Conservation (phyloP, 2,797 vertebrate species). For the Botia almorhae region DNA sequence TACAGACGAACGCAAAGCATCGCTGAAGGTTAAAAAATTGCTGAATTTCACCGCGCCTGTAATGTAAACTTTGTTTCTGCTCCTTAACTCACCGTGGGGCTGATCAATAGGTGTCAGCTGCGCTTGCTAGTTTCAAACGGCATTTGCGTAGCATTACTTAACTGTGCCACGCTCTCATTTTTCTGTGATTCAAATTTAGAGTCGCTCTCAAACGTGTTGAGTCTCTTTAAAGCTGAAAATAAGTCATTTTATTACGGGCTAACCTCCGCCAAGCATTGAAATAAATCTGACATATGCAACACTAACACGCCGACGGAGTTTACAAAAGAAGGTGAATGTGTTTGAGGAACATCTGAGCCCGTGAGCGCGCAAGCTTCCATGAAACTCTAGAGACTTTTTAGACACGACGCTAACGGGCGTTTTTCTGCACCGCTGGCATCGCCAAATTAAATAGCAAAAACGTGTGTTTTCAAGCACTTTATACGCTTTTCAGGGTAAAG, state of each 20-base stretch:
- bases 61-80: slow-evolving; percentile 72
- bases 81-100: slow-evolving; percentile 56
- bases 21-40: slow-evolving; percentile 83
- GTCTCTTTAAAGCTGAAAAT: slow-evolving; percentile 40
- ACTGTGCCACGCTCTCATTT: slow-evolving; percentile 59
- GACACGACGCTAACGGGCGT: background rate
- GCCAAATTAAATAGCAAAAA: background rate
- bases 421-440: no score
- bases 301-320: slow-evolving; percentile 41
- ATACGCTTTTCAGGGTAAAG: background rate
- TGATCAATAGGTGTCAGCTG: slow-evolving; percentile 77
- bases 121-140: slow-evolving; percentile 70
- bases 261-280: slow-evolving; percentile 32
- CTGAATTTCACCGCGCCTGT: slow-evolving; percentile 79
- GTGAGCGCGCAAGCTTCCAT: background rate
- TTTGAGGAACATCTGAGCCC: background rate
- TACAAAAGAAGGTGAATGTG: slow-evolving; percentile 17
- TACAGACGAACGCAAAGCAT: slow-evolving; percentile 79
- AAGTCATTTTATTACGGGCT: slow-evolving; percentile 46
- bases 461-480: background rate
- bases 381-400: slow-evolving; percentile 16
- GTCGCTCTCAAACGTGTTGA: slow-evolving; percentile 40
- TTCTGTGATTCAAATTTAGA: slow-evolving; percentile 64
- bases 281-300: slow-evolving; percentile 41
- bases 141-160: slow-evolving; percentile 59